These are phyloP conservation scores for Lampris incognitus DNA, from an alignment of 2,113 vertebrate species.

Conservation along the genomic window DNA sequence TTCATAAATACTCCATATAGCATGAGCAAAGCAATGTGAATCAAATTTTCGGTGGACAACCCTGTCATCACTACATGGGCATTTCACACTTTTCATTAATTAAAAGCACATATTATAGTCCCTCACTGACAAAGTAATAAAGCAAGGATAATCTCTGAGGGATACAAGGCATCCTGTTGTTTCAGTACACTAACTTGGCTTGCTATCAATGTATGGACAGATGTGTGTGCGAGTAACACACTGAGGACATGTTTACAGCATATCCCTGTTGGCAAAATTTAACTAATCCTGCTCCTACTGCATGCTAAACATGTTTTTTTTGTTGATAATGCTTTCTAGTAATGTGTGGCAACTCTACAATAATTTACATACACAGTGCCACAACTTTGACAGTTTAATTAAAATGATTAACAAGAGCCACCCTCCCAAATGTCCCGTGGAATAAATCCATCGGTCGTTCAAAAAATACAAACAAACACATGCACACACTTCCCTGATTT, in stretches of 20 bases:
- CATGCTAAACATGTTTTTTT: neutral
- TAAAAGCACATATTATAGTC: slow-evolving; percentile 1
- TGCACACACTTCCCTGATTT: slow-evolving; percentile 12
- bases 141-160: slow-evolving; percentile 12
- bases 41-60: slow-evolving; percentile 12
- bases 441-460: neutral
- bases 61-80: slow-evolving; percentile 36
- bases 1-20: too few species aligned
- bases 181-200: slow-evolving; percentile 16
- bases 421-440: too few species aligned
- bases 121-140: slow-evolving; percentile 26
- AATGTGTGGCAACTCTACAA: neutral
- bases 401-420: too few species aligned
- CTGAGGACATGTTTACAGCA: slow-evolving; percentile 31
- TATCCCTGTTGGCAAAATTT: neutral
- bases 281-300: neutral
- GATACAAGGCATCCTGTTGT: slow-evolving; percentile 37
- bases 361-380: too few species aligned
- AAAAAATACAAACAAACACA: neutral
- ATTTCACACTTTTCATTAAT: slow-evolving; percentile 20
- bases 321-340: neutral
- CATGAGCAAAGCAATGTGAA: slow-evolving; percentile 11
- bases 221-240: slow-evolving; percentile 45
- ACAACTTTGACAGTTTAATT: neutral
- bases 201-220: slow-evolving; percentile 57